A percentile compares a stretch with the other conserved stretches of the same genome.
phyloP scores from a whole-genome alignment of 2,113 vertebrate genomes.

The Gymnarchus niloticus region DNA sequence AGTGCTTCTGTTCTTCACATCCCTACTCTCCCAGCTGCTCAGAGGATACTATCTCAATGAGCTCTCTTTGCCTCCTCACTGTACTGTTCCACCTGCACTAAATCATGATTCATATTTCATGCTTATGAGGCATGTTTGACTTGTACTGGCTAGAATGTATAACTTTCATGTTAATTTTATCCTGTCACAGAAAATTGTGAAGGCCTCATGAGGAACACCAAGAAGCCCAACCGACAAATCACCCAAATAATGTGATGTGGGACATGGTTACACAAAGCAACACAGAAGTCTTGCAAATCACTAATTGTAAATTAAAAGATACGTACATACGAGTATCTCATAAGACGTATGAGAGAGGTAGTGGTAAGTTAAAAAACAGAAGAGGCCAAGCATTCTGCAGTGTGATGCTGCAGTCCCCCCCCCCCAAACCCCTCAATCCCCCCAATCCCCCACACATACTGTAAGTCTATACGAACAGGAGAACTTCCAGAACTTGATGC shows the following conservation, averaged over 20 bases:
- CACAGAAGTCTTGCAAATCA: neutral
- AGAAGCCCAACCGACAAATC: neutral
- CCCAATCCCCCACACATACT: too few species aligned
- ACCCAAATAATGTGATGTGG: neutral
- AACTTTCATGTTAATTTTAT: too few species aligned
- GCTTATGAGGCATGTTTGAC: neutral
- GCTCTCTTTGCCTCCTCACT: neutral
- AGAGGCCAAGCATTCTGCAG: neutral
- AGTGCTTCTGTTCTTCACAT: too few species aligned
- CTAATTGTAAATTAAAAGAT: neutral
- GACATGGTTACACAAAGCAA: neutral
- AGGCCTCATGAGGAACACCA: neutral
- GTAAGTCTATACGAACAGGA: constrained; percentile 87
- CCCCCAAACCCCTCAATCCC: neutral
- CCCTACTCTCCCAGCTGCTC: too few species aligned
- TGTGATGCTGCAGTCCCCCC: neutral
- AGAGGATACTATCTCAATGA: too few species aligned
- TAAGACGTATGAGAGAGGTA: neutral
- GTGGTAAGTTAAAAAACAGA: neutral
- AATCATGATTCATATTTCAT: too few species aligned
- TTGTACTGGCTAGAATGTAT: neutral
- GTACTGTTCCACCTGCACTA: neutral
- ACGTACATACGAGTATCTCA: too few species aligned
- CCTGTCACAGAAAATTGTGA: too few species aligned
- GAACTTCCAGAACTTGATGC: constrained; percentile 87